Percentiles rank a stretch among this genome's conserved stretches.
Evolutionary conservation across 2,888 invertebrate species (phyloP).

Genomic region (Lottia scabra): DNA sequence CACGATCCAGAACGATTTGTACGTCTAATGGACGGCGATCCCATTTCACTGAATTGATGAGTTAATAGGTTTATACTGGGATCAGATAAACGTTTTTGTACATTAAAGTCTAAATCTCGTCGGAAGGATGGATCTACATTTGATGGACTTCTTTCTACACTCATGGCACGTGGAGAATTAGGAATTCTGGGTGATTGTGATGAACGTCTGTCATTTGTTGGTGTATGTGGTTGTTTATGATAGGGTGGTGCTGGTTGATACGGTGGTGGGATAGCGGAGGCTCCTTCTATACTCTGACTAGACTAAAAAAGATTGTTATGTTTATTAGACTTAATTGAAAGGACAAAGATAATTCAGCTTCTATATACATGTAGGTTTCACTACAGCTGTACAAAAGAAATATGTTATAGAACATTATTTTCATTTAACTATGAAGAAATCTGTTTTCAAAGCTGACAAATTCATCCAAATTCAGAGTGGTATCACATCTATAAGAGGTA

Average conservation of each 20-base stretch:
- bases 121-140: neutral
- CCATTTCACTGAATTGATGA: neutral
- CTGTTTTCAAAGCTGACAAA: too few relatives aligned
- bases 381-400: too few relatives aligned
- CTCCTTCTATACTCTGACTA: neutral
- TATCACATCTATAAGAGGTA: too few relatives aligned
- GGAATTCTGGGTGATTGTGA: neutral
- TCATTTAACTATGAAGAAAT: too few relatives aligned
- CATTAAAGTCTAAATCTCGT: neutral
- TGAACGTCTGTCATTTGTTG: neutral
- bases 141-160: neutral
- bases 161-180: neutral
- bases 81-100: neutral
- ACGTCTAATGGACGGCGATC: neutral
- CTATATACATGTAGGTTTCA: too few relatives aligned
- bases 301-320: neutral
- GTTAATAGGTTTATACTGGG: neutral
- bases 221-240: neutral
- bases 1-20: neutral
- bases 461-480: too few relatives aligned
- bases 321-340: too few relatives aligned
- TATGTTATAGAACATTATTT: too few relatives aligned
- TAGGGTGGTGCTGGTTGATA: constrained; percentile 17
- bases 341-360: too few relatives aligned
- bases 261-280: constrained; percentile 5